These are phyloP conservation scores for Proteles cristata DNA, from an alignment of 2,113 vertebrate genomes.

Conservation along the genomic window DNA sequence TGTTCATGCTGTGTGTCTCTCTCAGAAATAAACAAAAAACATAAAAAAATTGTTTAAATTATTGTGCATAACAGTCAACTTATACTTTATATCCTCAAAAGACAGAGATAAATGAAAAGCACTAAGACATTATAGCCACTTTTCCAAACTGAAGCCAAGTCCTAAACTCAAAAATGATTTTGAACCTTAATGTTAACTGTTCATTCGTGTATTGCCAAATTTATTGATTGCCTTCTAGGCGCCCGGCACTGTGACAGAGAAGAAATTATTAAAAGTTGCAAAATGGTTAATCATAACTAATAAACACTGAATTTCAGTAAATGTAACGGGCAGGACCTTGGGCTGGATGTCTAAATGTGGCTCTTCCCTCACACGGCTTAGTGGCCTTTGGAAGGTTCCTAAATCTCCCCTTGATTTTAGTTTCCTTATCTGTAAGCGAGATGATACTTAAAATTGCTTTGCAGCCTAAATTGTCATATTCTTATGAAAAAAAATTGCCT, in stretches of 20 bases:
- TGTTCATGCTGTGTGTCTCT: too few species aligned
- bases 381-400: slow-evolving; percentile 29
- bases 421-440: not conserved
- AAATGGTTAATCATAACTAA: not conserved
- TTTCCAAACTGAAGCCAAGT: not conserved
- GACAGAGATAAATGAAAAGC: not conserved
- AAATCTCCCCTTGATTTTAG: not conserved
- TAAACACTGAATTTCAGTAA: not conserved
- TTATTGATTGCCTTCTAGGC: not conserved
- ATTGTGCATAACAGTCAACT: not conserved
- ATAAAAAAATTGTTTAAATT: not conserved
- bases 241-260: not conserved
- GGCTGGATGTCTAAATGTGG: not conserved
- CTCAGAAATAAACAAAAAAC: too few species aligned
- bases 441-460: not conserved
- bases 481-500: not conserved
- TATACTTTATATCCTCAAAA: not conserved
- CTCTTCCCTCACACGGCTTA: not conserved
- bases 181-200: not conserved
- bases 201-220: not conserved
- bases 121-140: not conserved
- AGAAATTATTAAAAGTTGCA: not conserved
- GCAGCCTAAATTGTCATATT: not conserved
- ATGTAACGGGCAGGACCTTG: not conserved
- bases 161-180: not conserved